Conservation (phyloP, 2,113 vertebrate species). For the Megalops atlanticus region DNA sequence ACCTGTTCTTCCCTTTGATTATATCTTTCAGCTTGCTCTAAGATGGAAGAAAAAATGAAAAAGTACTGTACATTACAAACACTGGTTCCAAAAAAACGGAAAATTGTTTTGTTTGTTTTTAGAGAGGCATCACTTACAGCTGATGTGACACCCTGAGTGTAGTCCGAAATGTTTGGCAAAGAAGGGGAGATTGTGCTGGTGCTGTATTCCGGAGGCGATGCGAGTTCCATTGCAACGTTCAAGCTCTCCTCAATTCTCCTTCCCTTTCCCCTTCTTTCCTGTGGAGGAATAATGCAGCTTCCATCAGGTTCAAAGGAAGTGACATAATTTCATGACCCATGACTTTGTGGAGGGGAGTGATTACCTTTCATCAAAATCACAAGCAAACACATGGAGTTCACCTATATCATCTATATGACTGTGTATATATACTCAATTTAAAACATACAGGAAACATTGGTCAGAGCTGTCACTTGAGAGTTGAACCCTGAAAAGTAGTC, state of each 20-base stretch:
- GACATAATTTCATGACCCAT: not conserved
- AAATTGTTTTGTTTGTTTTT: constrained; percentile 13
- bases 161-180: constrained; percentile 26
- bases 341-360: too few relatives aligned
- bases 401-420: too few relatives aligned
- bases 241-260: constrained; percentile 60
- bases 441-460: too few relatives aligned
- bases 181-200: constrained; percentile 35
- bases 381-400: too few relatives aligned
- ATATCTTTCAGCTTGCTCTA: constrained; percentile 5
- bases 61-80: constrained; percentile 35
- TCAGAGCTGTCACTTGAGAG: too few relatives aligned
- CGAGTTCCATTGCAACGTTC: not conserved
- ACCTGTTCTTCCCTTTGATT: not conserved
- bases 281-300: constrained; percentile 49
- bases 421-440: too few relatives aligned
- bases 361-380: too few relatives aligned
- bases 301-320: not conserved
- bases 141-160: constrained; percentile 14
- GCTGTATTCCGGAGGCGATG: constrained; percentile 29
- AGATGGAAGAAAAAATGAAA: constrained; percentile 35
- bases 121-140: not conserved
- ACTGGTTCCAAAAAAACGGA: constrained; percentile 20
- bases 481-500: too few relatives aligned
- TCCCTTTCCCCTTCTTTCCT: constrained; percentile 83